Base-by-base conservation (phyloP, 2,797 vertebrate genomes). In the Notolepis coatsorum region DNA sequence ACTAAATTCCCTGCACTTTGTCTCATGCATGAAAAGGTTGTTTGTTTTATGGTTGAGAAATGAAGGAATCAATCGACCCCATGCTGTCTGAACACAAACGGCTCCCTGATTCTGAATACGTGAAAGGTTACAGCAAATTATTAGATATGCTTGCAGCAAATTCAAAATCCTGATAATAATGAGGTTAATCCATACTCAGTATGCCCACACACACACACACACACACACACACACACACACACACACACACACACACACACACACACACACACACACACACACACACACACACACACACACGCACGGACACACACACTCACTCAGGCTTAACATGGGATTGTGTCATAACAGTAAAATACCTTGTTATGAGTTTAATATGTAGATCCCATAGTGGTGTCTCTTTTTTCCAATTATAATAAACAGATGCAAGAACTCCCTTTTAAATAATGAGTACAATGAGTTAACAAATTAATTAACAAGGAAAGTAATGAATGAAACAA, bases 81-180 rank as follows among this genome's bases (percentile, higher is more conserved):
- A 7, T 20, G 7, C 39, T 17, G 15, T 7, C n/a, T 5, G 4
- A 5, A 20, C 7, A 18, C 39, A 41, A 18, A 7, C 15, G 2
- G 15, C 39, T 13, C 17, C 38, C 10, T 41, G n/a, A 17, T 41
- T 18, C 4, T 4, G 9, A 18, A 18, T 17, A 3, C n/a, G 30
- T 48, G 15, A 77, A 68, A 68, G 61, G 51, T 74, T 54, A 57
- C 39, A 31, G 50, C 24, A 67, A 61, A 73, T n/a, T 20, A 24
- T 13, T 12, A 30, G 39, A 69, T 61, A 58, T 75, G 45, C 65
- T 56, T 48, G 37, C 27, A 13, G 45, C 48, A 47, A 50, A 56
- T 61, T n/a, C 61, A 65, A 79, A 71, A 46, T 41, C 55, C 43
- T 24, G 21, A n/a, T 63, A 53, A 72, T 7, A 81, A 79, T 76